Percentiles rank a stretch among this genome's conserved stretches.
These are phyloP conservation scores for Cavia aperea DNA, from an alignment of 2,113 vertebrate species.

Conservation along the genomic window DNA sequence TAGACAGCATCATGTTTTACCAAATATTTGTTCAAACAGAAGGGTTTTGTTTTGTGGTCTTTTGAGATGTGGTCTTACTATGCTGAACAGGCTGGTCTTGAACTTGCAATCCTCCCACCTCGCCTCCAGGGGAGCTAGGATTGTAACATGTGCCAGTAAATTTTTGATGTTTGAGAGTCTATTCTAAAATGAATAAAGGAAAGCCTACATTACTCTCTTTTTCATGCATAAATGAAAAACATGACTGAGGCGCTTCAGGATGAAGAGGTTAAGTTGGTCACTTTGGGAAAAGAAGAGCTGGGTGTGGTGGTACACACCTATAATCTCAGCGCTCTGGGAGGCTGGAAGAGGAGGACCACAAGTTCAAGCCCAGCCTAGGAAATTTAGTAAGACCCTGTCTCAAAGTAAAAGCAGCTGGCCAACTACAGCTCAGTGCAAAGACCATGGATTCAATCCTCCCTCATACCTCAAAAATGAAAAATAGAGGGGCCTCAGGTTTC, in stretches of 20 bases:
- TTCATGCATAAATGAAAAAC: fast-evolving
- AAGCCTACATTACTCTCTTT: no score
- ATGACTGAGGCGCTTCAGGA: not conserved
- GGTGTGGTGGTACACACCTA: not conserved
- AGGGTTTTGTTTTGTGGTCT: not conserved
- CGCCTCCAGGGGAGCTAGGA: not conserved
- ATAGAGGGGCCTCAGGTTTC: not conserved
- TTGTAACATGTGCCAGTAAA: not conserved
- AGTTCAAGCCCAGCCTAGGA: not conserved
- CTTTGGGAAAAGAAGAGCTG: not conserved
- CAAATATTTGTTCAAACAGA: not conserved
- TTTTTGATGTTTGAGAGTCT: not conserved
- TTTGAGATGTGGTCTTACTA: not conserved
- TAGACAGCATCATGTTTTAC: not conserved
- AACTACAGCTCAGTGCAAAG: not conserved
- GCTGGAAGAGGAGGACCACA: not conserved
- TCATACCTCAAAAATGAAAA: not conserved
- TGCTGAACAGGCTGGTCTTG: not conserved
- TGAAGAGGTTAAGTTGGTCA: fast-evolving
- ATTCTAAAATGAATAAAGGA: not conserved
- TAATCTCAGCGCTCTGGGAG: not conserved
- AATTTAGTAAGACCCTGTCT: not conserved
- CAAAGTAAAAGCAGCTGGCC: not conserved
- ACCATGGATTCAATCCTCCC: not conserved
- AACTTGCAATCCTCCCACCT: not conserved